These are phyloP conservation scores for Jacana jacana DNA, from an alignment of 2,113 vertebrate species.

Conservation along the genomic window DNA sequence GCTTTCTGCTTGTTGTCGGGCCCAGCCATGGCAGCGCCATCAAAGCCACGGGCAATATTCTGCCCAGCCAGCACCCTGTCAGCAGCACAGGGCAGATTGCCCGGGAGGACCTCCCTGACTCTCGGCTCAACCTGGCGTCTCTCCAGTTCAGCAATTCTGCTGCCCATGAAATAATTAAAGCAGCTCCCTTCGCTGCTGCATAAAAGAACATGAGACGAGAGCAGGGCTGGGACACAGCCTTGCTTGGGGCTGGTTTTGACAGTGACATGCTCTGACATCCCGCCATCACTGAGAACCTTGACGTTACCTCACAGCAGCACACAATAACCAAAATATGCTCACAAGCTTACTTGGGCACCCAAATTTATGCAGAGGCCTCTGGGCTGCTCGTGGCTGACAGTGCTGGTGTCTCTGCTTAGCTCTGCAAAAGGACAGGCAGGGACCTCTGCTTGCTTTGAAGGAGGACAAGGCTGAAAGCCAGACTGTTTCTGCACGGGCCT, in stretches of 20 bases:
- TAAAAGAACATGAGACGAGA: background rate
- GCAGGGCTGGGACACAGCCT: background rate
- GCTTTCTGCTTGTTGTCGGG: background rate
- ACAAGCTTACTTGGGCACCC: background rate
- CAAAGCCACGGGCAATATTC: background rate
- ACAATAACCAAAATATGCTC: background rate
- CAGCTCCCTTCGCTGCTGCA: background rate
- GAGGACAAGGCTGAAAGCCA: background rate
- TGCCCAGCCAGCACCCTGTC: background rate
- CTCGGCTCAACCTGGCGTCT: background rate
- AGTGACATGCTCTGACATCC: conserved; percentile 10
- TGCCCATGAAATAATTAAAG: conserved; percentile 14
- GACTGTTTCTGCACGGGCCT: background rate
- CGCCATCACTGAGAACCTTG: background rate
- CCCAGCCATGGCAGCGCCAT: background rate
- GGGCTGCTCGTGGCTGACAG: background rate
- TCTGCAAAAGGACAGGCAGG: background rate
- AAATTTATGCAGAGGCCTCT: background rate
- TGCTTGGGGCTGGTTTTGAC: conserved; percentile 13
- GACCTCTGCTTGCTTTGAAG: background rate
- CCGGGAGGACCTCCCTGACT: background rate
- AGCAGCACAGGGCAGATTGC: background rate
- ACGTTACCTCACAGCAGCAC: background rate
- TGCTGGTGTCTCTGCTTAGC: background rate
- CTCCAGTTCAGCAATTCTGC: conserved; percentile 20